Evolutionary conservation across 2,113 vertebrate species (phyloP).

Genomic region (Ageneiosus marmoratus): DNA sequence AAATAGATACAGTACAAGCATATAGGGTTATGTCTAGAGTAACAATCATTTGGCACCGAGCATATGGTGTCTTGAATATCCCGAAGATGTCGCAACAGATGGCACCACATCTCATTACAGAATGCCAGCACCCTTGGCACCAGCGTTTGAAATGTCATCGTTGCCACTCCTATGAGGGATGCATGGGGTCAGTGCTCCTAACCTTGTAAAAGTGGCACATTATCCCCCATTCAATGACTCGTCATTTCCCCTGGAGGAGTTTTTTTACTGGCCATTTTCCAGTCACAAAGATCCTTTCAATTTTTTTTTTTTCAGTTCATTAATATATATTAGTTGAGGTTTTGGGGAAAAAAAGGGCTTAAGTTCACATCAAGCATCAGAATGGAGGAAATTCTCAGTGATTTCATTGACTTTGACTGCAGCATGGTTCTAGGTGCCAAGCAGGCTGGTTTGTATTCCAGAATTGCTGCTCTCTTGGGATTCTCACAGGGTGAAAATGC

Average conservation of each 20-base stretch:
- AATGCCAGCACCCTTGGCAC: constrained; percentile 64
- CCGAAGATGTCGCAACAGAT: constrained; percentile 59
- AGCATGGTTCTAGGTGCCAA: background rate
- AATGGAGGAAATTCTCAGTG: background rate
- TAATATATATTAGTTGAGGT: background rate
- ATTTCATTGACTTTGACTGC: background rate
- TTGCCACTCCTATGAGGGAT: constrained; percentile 46
- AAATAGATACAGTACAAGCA: constrained; percentile 31
- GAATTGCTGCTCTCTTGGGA: background rate
- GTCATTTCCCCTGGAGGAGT: constrained; percentile 43
- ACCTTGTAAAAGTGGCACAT: constrained; percentile 54
- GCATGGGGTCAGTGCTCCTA: constrained; percentile 53
- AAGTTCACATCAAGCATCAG: background rate
- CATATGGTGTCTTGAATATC: constrained; percentile 53
- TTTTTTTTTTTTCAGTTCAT: constrained; percentile 1
- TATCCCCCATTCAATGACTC: constrained; percentile 51
- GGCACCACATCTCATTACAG: constrained; percentile 62
- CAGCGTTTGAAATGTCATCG: constrained; percentile 57
- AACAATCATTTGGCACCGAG: constrained; percentile 46
- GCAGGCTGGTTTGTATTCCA: background rate
- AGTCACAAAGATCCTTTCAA: constrained; percentile 2
- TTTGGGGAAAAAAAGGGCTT: background rate
- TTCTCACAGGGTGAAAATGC: background rate
- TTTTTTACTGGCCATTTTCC: constrained; percentile 35
- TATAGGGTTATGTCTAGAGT: constrained; percentile 49